Evolutionary conservation across 2,113 vertebrate species (phyloP), one percentile per base, ranked within the genome.

Genomic region (Chloropsis hardwickii): DNA sequence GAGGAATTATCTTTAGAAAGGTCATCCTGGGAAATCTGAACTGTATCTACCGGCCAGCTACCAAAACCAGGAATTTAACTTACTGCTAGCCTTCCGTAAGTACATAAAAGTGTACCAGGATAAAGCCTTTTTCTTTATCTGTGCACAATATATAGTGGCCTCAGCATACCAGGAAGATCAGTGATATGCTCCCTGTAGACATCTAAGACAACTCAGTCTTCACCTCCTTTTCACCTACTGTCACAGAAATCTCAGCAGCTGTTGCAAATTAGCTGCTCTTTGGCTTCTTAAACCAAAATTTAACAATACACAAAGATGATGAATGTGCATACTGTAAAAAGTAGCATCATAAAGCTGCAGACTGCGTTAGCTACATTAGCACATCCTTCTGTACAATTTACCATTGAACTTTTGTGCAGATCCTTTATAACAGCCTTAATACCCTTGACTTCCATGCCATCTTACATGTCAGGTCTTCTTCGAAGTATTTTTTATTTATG

Each of bases 371-470:
- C 25, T 80, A 58, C 10, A 14, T 28, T 27, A 54, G 24, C 31
- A 80, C 6, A 39, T 33, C 57, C 33, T 48, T 45, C 44, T 69
- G 25, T 50, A 64, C 14, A 56, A 25, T 50, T 73, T 42, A 56
- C 6, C 12, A 44, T n/a, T 42, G 42, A 79, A 47, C 37, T 85
- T 61, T 13, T 58, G 21, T 53, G 62, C 19, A 71, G 10, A 37
- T 58, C 53, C 64, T 88, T 62, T 56, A 9, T 24, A 74, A 66
- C 15, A 69, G 35, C 28, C n/a, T 83, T 50, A 54, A 76, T 17
- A 76, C 3, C 15, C 17, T 72, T 64, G 60, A 64, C 29, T 50
- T 65, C 20, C 1, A 2, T 25, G 11, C 10, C 1, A 0, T 25
- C 23, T 21, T 72, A n/a, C n/a, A 67, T 1, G 2, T 45, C 53